Percentiles rank a stretch among this genome's conserved stretches.
Conservation (phyloP, 2,113 vertebrate species). For the Tragelaphus imberbis region DNA sequence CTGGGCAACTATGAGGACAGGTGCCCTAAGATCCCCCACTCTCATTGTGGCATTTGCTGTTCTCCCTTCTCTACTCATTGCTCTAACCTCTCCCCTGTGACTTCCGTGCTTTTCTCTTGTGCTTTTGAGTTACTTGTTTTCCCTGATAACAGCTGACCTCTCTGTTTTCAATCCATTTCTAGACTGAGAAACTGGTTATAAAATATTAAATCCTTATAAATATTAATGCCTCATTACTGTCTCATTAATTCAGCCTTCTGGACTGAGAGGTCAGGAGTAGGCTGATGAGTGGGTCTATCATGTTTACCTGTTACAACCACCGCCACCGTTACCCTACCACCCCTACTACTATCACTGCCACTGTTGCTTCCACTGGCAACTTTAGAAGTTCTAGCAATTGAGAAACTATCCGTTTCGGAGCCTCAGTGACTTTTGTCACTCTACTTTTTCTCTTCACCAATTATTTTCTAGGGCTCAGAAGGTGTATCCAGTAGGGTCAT, state of each 20-base stretch:
- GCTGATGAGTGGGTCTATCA: background rate
- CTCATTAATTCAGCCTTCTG: slow-evolving; percentile 54
- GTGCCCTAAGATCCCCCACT: background rate
- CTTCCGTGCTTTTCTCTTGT: background rate
- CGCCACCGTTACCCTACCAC: background rate
- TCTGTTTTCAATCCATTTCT: slow-evolving; percentile 16
- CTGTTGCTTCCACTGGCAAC: background rate
- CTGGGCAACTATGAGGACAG: background rate
- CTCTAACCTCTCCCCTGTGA: too few relatives aligned
- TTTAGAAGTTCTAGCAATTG: background rate
- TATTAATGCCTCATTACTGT: slow-evolving; percentile 44
- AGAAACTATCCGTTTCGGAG: background rate
- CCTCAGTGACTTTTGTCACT: background rate
- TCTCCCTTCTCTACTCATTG: background rate
- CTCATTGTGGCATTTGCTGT: fast-evolving
- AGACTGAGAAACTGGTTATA: slow-evolving; percentile 9
- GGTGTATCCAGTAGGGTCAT: background rate
- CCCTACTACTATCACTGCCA: background rate
- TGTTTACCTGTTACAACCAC: background rate
- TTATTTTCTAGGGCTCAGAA: background rate
- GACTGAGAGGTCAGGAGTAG: slow-evolving; percentile 18
- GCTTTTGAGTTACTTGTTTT: slow-evolving; percentile 20
- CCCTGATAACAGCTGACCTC: background rate
- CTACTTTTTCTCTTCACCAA: background rate
- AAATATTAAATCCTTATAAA: slow-evolving; percentile 61